A percentile compares a stretch with the other conserved stretches of the same genome.
Evolutionary conservation across 2,797 vertebrate genomes (phyloP).

Genomic region (Propithecus perrieri): DNA sequence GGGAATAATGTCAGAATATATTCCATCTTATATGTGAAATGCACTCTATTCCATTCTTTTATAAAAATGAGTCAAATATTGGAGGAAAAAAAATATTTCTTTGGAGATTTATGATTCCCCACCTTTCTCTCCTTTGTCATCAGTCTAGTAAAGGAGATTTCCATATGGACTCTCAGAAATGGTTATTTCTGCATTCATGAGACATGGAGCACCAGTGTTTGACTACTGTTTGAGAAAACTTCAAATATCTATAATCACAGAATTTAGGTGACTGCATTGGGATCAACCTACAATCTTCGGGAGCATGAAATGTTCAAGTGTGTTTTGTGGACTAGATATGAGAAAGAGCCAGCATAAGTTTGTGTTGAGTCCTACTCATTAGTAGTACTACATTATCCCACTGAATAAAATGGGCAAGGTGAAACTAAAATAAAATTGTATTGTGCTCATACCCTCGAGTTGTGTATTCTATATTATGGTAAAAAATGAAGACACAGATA

Average conservation of each 20-base stretch:
- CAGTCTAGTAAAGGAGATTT: background rate
- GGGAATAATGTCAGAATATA: constrained; percentile 7
- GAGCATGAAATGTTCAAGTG: background rate
- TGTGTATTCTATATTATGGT: background rate
- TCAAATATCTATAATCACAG: background rate
- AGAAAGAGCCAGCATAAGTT: background rate
- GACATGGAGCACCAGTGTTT: background rate
- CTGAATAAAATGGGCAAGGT: background rate
- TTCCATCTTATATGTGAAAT: constrained; percentile 1
- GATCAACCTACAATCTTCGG: background rate
- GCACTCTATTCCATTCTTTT: background rate
- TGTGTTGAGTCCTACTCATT: background rate
- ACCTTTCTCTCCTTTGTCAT: background rate
- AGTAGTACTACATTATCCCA: background rate
- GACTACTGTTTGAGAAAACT: constrained; percentile 24
- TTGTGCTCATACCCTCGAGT: background rate
- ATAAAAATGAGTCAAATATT: constrained; percentile 46
- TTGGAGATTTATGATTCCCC: constrained; percentile 11
- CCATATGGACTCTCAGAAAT: background rate
- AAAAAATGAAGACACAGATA: background rate
- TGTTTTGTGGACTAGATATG: background rate
- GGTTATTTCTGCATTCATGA: background rate
- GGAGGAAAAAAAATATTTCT: background rate
- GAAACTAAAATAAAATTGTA: constrained; percentile 19
- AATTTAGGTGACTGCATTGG: background rate